Evolutionary conservation across 2,113 vertebrate genomes (phyloP).

Genomic region (Eurypyga helias): DNA sequence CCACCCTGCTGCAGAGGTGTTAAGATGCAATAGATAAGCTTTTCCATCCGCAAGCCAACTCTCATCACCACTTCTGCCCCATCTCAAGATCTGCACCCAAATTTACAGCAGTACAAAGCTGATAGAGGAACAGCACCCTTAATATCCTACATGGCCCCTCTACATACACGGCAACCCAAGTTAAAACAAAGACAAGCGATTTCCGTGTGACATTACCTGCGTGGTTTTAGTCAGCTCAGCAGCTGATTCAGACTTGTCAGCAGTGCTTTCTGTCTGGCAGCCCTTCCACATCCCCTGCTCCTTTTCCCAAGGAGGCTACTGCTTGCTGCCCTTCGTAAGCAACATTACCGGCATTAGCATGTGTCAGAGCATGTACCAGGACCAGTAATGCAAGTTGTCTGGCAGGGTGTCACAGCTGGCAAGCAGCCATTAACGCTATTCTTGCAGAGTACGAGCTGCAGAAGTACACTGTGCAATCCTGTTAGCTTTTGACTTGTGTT

Average conservation of each 20-base stretch:
- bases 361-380: background rate
- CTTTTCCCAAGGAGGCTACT: background rate
- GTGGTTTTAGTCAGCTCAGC: background rate
- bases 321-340: background rate
- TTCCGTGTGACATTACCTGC: background rate
- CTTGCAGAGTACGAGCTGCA: background rate
- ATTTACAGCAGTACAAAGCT: background rate
- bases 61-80: background rate
- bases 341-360: background rate
- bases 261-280: background rate
- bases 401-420: background rate
- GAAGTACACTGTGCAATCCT: background rate
- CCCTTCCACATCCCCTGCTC: background rate
- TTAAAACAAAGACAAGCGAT: background rate
- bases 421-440: background rate
- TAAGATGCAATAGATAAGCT: background rate
- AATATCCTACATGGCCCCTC: fast-evolving
- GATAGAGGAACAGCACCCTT: background rate
- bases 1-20: background rate
- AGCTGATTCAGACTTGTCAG: background rate
- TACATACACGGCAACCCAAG: background rate
- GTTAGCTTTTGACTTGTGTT: background rate
- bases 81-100: background rate
- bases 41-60: background rate
- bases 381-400: background rate